phyloP scores from a whole-genome alignment of 37 sponge, comb jelly and placozoan species.

The Chondrilla cf. caribensis region DNA sequence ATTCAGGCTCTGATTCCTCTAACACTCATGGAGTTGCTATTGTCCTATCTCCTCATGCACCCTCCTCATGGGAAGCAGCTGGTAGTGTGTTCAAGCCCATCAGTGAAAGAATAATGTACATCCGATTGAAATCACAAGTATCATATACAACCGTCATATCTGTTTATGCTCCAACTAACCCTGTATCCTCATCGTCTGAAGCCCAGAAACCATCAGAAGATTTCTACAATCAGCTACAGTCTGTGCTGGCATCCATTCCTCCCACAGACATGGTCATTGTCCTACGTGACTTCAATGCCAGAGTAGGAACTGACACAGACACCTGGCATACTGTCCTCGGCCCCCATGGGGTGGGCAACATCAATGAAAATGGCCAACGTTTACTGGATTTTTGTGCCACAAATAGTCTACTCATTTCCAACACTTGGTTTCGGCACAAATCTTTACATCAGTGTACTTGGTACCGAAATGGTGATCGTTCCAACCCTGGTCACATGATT shows the following conservation, averaged over 20 bases:
- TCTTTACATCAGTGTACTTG: slow-evolving; percentile 15
- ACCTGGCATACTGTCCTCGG: slow-evolving; percentile 17
- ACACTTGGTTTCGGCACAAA: slow-evolving; percentile 26
- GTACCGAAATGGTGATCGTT: slow-evolving; percentile 15
- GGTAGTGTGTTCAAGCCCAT: slow-evolving; percentile 12
- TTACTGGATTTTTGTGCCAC: slow-evolving; percentile 24
- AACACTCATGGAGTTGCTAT: slow-evolving; percentile 27
- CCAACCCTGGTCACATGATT: slow-evolving; percentile 20
- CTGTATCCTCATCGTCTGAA: slow-evolving; percentile 13
- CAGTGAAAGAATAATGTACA: slow-evolving; percentile 7
- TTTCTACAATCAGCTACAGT: slow-evolving; percentile 11
- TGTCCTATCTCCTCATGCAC: slow-evolving; percentile 8
- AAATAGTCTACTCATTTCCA: slow-evolving; percentile 15
- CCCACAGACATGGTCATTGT: slow-evolving; percentile 26
- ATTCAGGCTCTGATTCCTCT: slow-evolving; percentile 2
- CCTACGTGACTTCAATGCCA: slow-evolving; percentile 27
- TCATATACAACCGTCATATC: background rate
- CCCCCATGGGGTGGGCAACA: slow-evolving; percentile 15
- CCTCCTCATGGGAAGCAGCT: slow-evolving; percentile 4
- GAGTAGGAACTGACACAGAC: slow-evolving; percentile 2
- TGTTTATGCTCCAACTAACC: slow-evolving; percentile 21
- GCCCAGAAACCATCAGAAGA: slow-evolving; percentile 4
- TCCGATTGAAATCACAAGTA: slow-evolving; percentile 11
- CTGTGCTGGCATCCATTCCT: slow-evolving; percentile 11
- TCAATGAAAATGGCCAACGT: slow-evolving; percentile 16